Evolutionary conservation across 2,797 vertebrate genomes (phyloP).

Genomic region (Melanotaenia parkinsoni): DNA sequence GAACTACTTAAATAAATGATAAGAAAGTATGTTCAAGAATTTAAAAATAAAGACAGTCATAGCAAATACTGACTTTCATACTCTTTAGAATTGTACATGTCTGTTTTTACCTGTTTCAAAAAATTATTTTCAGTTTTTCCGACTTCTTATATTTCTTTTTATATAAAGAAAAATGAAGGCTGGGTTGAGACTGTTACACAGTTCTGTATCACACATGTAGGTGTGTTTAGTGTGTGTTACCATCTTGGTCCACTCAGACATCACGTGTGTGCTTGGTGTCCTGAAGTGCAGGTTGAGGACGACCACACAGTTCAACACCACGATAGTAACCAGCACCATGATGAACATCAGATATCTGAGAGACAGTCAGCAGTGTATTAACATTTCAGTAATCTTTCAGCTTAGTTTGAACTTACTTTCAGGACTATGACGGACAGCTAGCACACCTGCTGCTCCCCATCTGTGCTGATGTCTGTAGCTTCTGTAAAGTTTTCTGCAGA

Average conservation of each 20-base stretch:
- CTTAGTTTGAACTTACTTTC: too few species aligned
- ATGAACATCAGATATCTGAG: slow-evolving; percentile 95
- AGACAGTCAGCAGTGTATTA: neutral
- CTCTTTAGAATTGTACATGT: too few species aligned
- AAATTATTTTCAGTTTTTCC: too few species aligned
- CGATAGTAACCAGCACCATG: slow-evolving; percentile 93
- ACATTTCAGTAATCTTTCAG: too few species aligned
- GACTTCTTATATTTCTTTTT: too few species aligned
- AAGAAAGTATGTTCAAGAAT: too few species aligned
- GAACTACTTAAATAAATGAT: too few species aligned
- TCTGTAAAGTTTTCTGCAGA: neutral
- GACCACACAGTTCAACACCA: slow-evolving; percentile 90
- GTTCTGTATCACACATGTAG: neutral
- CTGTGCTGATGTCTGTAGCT: neutral
- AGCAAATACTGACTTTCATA: too few species aligned
- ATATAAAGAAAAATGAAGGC: too few species aligned
- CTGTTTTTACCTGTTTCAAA: too few species aligned
- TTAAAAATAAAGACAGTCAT: neutral
- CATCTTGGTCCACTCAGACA: slow-evolving; percentile 90
- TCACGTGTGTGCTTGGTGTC: slow-evolving; percentile 93
- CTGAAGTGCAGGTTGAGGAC: slow-evolving; percentile 97
- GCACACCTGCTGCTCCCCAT: neutral
- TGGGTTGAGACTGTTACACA: too few species aligned
- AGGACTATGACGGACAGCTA: too few species aligned
- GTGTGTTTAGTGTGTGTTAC: slow-evolving; percentile 68